phyloP scores from a whole-genome alignment of 1,140 invertebrate species.

The Aphaenogaster ashmeadi region DNA sequence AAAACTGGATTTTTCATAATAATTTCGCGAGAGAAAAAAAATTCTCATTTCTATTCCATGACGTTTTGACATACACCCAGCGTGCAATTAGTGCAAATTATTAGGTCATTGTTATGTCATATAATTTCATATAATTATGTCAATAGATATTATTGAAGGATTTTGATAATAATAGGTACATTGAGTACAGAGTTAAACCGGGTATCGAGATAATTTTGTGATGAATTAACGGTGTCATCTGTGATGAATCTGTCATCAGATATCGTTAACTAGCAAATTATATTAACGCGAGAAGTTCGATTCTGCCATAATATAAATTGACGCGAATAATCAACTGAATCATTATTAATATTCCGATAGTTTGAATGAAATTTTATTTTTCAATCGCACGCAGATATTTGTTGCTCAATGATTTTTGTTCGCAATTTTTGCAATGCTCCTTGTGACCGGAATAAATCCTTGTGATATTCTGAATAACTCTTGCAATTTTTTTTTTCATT shows the following conservation, averaged over 20 bases:
- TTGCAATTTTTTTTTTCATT: neutral
- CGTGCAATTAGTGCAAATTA: neutral
- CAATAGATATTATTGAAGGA: neutral
- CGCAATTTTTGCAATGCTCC: neutral
- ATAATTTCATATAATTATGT: neutral
- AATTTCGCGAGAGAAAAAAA: neutral
- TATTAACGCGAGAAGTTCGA: neutral
- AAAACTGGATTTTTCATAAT: neutral
- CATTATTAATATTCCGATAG: neutral
- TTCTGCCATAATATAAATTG: neutral
- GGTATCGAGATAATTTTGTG: slow-evolving; percentile 1
- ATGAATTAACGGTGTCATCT: slow-evolving; percentile 5
- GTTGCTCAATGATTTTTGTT: neutral
- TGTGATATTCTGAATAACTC: neutral
- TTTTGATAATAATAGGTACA: neutral
- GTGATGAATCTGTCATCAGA: neutral
- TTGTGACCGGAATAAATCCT: neutral
- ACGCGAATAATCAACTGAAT: neutral
- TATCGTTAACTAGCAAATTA: slow-evolving; percentile 1
- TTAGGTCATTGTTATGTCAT: neutral
- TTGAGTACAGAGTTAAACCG: neutral
- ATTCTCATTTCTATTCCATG: neutral
- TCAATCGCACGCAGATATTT: neutral
- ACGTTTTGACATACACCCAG: neutral
- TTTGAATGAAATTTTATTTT: neutral